Conservation (phyloP, 2,888 invertebrate species). For the Timema podura region DNA sequence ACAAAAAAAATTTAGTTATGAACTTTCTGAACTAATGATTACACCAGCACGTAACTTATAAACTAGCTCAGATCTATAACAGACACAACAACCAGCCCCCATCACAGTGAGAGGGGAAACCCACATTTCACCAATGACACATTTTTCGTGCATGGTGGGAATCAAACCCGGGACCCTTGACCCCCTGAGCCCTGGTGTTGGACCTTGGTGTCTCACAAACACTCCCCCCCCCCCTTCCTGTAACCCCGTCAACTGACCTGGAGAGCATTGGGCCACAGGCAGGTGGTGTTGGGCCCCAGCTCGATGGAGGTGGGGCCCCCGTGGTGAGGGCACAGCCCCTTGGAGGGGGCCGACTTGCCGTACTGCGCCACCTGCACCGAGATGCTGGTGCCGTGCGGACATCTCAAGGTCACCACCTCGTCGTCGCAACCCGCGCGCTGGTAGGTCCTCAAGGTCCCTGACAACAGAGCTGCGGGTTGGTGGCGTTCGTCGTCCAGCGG, state of each 20-base stretch:
- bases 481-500: neutral
- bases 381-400: slow-evolving; percentile 88
- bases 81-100: too few species aligned
- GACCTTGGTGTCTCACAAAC: too few species aligned
- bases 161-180: too few species aligned
- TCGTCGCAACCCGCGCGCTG: slow-evolving; percentile 91
- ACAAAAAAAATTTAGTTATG: too few species aligned
- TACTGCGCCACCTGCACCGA: slow-evolving; percentile 89
- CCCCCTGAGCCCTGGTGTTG: too few species aligned
- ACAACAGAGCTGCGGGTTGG: slow-evolving; percentile 68
- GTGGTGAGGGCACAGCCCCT: slow-evolving; percentile 49
- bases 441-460: slow-evolving; percentile 86
- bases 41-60: too few species aligned
- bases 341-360: slow-evolving; percentile 61
- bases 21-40: too few species aligned
- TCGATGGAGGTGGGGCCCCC: slow-evolving; percentile 42
- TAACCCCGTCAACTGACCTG: slow-evolving; percentile 57
- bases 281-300: slow-evolving; percentile 61
- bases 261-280: slow-evolving; percentile 70
- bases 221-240: too few species aligned
- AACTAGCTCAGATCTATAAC: too few species aligned
- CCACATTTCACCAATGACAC: too few species aligned
- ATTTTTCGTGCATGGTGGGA: too few species aligned
- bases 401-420: slow-evolving; percentile 78
- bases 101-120: too few species aligned